phyloP scores from a whole-genome alignment of 2,113 vertebrate genomes.

The Megaceryle torquata region DNA sequence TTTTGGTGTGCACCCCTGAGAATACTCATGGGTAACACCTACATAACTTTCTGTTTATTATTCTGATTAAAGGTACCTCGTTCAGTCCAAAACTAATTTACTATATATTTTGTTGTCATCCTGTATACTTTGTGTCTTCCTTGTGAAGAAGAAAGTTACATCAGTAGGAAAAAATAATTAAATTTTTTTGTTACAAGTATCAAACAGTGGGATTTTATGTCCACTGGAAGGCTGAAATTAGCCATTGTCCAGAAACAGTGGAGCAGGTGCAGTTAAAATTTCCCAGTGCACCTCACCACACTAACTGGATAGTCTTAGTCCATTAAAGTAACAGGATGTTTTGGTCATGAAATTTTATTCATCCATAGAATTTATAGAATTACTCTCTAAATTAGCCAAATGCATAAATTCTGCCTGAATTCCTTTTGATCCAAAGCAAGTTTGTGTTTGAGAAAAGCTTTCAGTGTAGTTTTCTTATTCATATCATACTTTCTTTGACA shows the following conservation, averaged over 20 bases:
- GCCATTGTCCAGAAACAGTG: background rate
- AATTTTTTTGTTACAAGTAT: background rate
- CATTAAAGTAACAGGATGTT: background rate
- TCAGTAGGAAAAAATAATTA: background rate
- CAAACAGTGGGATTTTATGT: background rate
- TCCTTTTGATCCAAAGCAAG: background rate
- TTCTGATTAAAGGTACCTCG: background rate
- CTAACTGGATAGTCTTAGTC: background rate
- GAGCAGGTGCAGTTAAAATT: conserved; percentile 8
- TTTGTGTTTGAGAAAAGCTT: background rate
- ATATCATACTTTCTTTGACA: background rate
- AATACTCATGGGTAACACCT: background rate
- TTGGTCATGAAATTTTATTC: background rate
- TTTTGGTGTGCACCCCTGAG: background rate
- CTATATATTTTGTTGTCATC: background rate
- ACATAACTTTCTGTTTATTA: background rate
- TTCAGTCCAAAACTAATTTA: background rate
- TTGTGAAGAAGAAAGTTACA: background rate
- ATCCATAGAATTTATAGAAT: background rate
- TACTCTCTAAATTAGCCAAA: background rate
- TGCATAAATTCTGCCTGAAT: conserved; percentile 4
- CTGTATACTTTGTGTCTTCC: background rate
- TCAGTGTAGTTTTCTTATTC: background rate
- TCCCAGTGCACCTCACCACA: background rate
- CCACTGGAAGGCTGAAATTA: background rate